These are phyloP conservation scores for Coregonus ussuriensis DNA, from an alignment of 2,797 vertebrate genomes.

Conservation along the genomic window DNA sequence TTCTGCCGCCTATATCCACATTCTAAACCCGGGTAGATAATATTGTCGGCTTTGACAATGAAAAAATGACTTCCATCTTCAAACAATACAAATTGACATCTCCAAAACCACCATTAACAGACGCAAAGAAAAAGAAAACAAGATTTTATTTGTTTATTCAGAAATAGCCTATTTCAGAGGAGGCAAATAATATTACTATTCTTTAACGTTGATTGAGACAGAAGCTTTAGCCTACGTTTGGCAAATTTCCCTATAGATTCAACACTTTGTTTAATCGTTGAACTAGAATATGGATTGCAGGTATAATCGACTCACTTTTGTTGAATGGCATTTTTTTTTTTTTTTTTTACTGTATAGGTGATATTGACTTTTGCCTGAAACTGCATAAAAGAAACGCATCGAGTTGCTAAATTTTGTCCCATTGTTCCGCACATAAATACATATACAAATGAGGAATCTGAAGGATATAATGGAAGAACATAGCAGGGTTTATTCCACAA, in stretches of 20 bases:
- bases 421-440: slow-evolving; percentile 8
- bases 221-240: slow-evolving; percentile 2
- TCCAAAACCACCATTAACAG: slow-evolving; percentile 37
- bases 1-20: slow-evolving; percentile 72
- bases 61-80: slow-evolving; percentile 70
- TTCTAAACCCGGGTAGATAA: slow-evolving; percentile 73
- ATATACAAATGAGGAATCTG: slow-evolving; percentile 9
- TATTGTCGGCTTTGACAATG: slow-evolving; percentile 50
- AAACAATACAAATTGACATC: slow-evolving; percentile 65
- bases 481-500: background rate
- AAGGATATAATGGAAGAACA: background rate
- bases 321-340: slow-evolving; percentile 36
- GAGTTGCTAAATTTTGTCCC: slow-evolving; percentile 41
- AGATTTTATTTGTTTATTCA: background rate
- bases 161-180: background rate
- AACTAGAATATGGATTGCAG: slow-evolving; percentile 50
- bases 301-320: slow-evolving; percentile 63
- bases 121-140: slow-evolving; percentile 2
- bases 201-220: slow-evolving; percentile 1
- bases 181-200: background rate
- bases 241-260: slow-evolving; percentile 49
- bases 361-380: slow-evolving; percentile 3
- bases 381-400: slow-evolving; percentile 30
- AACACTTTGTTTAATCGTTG: slow-evolving; percentile 63
- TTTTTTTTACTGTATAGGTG: background rate